A percentile compares a stretch with the other conserved stretches of the same genome.
Conservation (phyloP, 2,113 vertebrate species). For the Helogale parvula region DNA sequence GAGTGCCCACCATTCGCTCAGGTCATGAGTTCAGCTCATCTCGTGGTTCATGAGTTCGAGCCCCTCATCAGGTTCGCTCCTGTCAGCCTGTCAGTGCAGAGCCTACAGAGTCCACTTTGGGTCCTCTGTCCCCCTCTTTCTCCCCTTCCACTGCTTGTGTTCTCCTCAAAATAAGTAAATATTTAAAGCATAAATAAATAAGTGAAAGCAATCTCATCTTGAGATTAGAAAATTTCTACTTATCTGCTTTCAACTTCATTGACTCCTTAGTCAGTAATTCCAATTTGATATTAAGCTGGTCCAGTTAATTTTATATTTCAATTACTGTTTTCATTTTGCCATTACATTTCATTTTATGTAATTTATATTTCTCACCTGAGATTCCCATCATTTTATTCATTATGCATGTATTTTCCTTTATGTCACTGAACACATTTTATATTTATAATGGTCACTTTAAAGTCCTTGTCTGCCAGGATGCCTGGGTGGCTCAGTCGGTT, state of each 20-base stretch:
- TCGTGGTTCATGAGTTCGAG: background rate
- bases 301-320: background rate
- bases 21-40: background rate
- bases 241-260: background rate
- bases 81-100: too few species aligned
- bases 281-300: background rate
- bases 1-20: background rate
- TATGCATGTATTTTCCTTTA: background rate
- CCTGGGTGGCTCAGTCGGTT: too few species aligned
- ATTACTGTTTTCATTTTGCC: background rate
- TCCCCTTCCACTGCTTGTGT: too few species aligned
- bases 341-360: background rate
- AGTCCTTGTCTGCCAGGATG: background rate
- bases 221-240: background rate
- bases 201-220: background rate
- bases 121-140: background rate
- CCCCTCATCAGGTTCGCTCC: background rate
- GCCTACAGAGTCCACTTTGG: background rate
- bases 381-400: background rate
- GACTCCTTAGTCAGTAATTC: background rate
- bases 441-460: background rate
- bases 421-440: background rate
- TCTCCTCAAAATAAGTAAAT: too few species aligned
- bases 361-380: background rate
- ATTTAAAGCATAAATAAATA: background rate